Base-by-base conservation (phyloP, 1,140 invertebrate species). In the Apocrypta bakeri region DNA sequence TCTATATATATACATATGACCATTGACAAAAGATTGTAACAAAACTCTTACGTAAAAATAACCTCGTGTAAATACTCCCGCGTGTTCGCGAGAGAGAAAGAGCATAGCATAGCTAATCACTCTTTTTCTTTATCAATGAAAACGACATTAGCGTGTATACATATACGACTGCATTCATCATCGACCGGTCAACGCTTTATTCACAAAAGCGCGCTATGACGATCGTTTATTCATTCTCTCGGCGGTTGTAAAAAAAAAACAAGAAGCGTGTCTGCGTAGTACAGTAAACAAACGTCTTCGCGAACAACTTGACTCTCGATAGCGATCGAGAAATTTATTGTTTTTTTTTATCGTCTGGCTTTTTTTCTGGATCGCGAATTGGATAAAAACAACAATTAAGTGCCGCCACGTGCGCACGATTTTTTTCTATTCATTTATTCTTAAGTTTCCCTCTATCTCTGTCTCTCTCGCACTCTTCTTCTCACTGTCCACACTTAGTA, bases 41-140 rank as follows among this genome's bases (percentile, higher is more conserved):
- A n/a, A 78, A 29, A 8, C 66, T 69, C 76, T 77, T 78, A 78
- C 24, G 9, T 78, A 78, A 78, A 78, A 69, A 29, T 33, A 78
- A 17, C 42, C 48, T 56, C 48, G 48, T 66, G 33, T 37, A 37
- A 1, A 78, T 79, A 24, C 42, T 69, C 66, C 27, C 25, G 64
- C 48, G 48, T 12, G 40, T 12, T 7, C 48, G 48, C 48, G 21
- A 7, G 7, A 7, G 40, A 42, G 48, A 17, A 37, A 37, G 33
- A 37, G 33, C 2, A 37, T 37, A 9, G 33, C 9, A 37, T 9
- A 56, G 48, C 17, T 56, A 79, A 79, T 79, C 37, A 42, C 37
- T 69, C 40, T 69, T 78, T 68, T 79, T 63, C 64, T 79, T 79
- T 66, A 79, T 79, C 77, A 79, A 79, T 79, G 64, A 79, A 37